A percentile compares a stretch with the other conserved stretches of the same genome.
Evolutionary conservation across 92 coral and sea anemone genomes (phyloP).

Genomic region (Pocillopora grandis): DNA sequence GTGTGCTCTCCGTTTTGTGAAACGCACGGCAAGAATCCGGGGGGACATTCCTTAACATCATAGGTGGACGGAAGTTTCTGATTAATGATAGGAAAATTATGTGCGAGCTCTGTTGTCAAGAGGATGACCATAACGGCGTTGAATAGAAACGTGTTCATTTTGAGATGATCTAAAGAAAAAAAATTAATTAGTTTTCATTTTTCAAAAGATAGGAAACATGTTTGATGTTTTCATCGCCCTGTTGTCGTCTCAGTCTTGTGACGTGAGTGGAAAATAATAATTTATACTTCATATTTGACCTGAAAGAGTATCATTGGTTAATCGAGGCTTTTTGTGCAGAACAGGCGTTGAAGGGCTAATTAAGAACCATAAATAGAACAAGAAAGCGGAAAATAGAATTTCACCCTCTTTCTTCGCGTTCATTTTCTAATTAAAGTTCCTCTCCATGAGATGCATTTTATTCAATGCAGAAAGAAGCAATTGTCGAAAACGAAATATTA

Average conservation of each 20-base stretch:
- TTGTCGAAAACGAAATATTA: too few species aligned
- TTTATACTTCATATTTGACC: background rate
- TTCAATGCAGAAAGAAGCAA: too few species aligned
- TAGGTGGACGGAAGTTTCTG: slow-evolving; percentile 10
- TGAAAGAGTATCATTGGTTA: too few species aligned
- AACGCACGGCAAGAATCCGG: slow-evolving; percentile 23
- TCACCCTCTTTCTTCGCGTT: too few species aligned
- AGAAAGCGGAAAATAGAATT: too few species aligned
- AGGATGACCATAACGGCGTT: slow-evolving; percentile 1
- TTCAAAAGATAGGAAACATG: background rate
- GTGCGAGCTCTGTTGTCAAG: background rate
- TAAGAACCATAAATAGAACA: too few species aligned
- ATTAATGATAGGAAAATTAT: slow-evolving; percentile 5
- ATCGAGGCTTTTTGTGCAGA: too few species aligned
- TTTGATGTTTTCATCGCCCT: background rate
- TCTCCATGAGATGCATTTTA: too few species aligned
- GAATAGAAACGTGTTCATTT: background rate
- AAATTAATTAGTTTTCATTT: background rate
- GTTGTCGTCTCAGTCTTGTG: background rate
- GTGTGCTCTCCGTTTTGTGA: background rate
- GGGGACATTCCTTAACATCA: slow-evolving; percentile 33
- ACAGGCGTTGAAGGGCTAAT: too few species aligned
- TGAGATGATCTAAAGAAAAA: background rate
- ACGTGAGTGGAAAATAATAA: background rate
- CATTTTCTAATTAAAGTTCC: too few species aligned